Conservation (phyloP, 2,797 vertebrate species). For the Helarctos malayanus region DNA sequence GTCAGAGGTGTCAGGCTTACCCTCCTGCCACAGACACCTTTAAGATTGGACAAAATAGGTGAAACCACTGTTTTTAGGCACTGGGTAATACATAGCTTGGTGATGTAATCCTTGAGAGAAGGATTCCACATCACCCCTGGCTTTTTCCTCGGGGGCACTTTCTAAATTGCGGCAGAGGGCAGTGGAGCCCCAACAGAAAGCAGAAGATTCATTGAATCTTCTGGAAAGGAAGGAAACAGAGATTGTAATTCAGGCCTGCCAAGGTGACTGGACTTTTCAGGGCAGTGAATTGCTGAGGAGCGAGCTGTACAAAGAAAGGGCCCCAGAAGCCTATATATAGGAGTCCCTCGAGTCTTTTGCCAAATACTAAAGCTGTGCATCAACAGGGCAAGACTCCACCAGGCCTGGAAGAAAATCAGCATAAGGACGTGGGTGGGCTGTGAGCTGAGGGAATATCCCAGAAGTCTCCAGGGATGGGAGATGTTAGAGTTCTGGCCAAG, state of each 20-base stretch:
- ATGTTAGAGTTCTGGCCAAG: background rate
- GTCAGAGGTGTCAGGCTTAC: conserved; percentile 8
- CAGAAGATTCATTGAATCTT: background rate
- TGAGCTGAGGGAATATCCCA: background rate
- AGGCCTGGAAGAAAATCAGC: conserved; percentile 1
- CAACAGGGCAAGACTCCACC: background rate
- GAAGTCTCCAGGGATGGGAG: background rate
- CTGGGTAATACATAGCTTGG: background rate
- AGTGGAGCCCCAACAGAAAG: conserved; percentile 39
- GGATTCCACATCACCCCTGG: background rate
- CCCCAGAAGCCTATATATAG: background rate
- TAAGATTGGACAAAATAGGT: conserved; percentile 37
- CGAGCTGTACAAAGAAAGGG: background rate
- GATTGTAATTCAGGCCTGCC: background rate
- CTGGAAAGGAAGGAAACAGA: background rate
- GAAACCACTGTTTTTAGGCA: conserved; percentile 3
- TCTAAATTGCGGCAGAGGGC: background rate
- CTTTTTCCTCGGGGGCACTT: conserved; percentile 41
- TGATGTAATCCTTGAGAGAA: conserved; percentile 28
- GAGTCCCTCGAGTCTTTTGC: background rate
- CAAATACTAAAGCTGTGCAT: background rate
- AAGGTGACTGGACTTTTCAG: background rate
- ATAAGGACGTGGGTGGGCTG: background rate
- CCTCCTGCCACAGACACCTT: conserved; percentile 20
- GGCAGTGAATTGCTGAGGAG: background rate